A percentile compares a stretch with the other conserved stretches of the same genome.
Evolutionary conservation across 2,888 invertebrate genomes (phyloP).

Genomic region (Strigamia transsilvanica): DNA sequence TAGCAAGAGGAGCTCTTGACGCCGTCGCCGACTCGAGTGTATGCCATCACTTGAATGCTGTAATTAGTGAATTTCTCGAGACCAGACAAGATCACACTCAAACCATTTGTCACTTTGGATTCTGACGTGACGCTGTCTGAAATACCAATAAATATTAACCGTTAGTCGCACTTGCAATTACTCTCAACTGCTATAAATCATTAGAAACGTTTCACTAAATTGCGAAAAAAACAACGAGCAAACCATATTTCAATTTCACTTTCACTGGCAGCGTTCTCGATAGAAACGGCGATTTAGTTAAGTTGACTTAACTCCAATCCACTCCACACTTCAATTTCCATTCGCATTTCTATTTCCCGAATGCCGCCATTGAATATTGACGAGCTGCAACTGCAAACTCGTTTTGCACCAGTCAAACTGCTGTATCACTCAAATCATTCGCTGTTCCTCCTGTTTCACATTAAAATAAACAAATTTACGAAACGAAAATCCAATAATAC

Average conservation of each 20-base stretch:
- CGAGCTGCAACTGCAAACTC: too few species aligned
- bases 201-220: not conserved
- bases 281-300: too few species aligned
- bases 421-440: too few species aligned
- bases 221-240: not conserved
- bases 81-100: constrained; percentile 28
- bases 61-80: constrained; percentile 49
- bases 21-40: constrained; percentile 46
- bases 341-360: too few species aligned
- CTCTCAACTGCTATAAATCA: not conserved
- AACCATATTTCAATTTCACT: too few species aligned
- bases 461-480: constrained; percentile 17
- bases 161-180: not conserved
- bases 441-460: too few species aligned
- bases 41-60: constrained; percentile 49
- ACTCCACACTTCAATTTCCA: too few species aligned
- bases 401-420: too few species aligned
- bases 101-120: constrained; percentile 45
- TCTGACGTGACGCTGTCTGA: not conserved
- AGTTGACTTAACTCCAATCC: too few species aligned
- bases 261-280: too few species aligned
- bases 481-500: not conserved
- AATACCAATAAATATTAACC: not conserved
- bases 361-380: too few species aligned
- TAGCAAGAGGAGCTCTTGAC: not conserved